Evolutionary conservation across 2,797 vertebrate species (phyloP).

Genomic region (Amphiprion clarkii): DNA sequence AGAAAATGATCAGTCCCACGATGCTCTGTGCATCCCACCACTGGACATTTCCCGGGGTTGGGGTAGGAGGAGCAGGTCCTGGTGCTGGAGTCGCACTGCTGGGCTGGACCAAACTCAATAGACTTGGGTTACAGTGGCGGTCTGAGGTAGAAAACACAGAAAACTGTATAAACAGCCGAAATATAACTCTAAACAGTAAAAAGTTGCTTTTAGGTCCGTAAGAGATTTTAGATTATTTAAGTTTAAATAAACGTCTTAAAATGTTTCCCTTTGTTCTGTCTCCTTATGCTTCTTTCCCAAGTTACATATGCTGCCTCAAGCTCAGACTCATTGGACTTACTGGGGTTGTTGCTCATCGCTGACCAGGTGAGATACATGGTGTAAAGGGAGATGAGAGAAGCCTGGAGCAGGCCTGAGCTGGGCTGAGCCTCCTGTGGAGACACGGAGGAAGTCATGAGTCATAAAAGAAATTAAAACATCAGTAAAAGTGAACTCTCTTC

Average conservation of each 20-base stretch:
- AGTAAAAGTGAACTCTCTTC: not conserved
- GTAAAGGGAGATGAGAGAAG: constrained; percentile 92
- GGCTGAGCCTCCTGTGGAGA: constrained; percentile 90
- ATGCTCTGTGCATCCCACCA: constrained; percentile 95
- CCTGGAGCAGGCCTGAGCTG: constrained; percentile 93
- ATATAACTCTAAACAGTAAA: not conserved
- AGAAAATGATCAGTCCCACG: constrained; percentile 90
- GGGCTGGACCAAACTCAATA: constrained; percentile 80
- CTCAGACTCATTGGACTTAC: constrained; percentile 80
- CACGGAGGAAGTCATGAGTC: not conserved
- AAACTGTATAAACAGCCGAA: not conserved
- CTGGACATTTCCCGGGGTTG: constrained; percentile 45
- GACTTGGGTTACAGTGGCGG: constrained; percentile 90
- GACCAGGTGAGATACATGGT: constrained; percentile 94
- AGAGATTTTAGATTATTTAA: too few relatives aligned
- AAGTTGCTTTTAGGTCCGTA: not conserved
- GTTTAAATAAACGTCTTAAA: too few relatives aligned
- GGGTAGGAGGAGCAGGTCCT: not conserved
- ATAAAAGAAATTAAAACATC: not conserved
- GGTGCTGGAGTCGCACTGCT: constrained; percentile 63
- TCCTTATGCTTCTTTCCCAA: not conserved
- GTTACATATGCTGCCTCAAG: not conserved
- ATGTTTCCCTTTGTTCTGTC: not conserved
- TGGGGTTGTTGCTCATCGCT: constrained; percentile 91
- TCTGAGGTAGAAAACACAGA: constrained; percentile 72